Base-by-base conservation (phyloP, 37 sponge, comb jelly and placozoan species). In the Cliona cf. orientalis region DNA sequence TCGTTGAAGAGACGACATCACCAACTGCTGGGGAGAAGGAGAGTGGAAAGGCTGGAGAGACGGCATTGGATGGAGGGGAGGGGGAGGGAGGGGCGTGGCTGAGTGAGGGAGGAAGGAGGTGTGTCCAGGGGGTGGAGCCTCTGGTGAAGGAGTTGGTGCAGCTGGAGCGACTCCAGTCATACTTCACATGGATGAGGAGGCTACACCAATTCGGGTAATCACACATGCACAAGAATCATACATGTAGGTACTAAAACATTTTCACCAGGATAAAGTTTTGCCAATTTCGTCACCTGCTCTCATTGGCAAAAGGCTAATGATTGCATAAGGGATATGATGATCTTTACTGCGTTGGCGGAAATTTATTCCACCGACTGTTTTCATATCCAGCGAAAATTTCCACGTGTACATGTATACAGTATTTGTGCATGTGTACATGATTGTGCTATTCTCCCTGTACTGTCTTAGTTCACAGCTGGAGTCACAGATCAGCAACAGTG, bases 131-230 rank as follows among this genome's bases (percentile, higher is more conserved):
- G 2, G 2, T 80, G 14, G 14, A 61, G 11, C 42, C 60, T 2
- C 12, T 28, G 39, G 74, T 66, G 36, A 22, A 72, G 23, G 76
- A 76, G 44, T 39, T 75, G 33, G 40, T 45, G 42, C 72, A 82
- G 46, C 22, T 75, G 28, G 64, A 79, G 69, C 75, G 60, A 41
- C 60, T 80, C 17, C 41, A 43, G 38, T 34, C 40, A 19, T 87
- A 87, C 69, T 60, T 87, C 9, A 12, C 22, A 28, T 87, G 87
- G 87, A 11, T 87, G 60, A 73, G 26, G 46, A 74, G 46, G 29
- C 42, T 80, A 12, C 55, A 35, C 23, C 29, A 56, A 21, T 39
- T 79, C 39, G 67, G 80, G 80, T 78, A 5, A 12, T 37, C 6
- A 6, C 14, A 7, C 3, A 3, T 41, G 26, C 25, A 56, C n/a